These are phyloP conservation scores for Melinopterus prodromus DNA, from an alignment of 2,888 invertebrate species.

Conservation along the genomic window DNA sequence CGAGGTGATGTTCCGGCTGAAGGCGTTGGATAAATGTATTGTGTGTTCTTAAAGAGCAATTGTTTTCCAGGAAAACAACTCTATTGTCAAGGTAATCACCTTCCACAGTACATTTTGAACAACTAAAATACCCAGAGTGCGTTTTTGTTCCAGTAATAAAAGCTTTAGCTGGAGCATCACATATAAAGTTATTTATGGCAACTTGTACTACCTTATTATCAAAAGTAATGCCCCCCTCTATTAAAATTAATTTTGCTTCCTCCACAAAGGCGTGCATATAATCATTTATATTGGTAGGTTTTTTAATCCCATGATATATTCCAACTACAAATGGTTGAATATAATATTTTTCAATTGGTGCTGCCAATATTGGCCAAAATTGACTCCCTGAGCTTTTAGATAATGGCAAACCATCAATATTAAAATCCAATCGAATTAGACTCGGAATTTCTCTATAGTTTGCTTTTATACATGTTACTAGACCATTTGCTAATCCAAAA, in stretches of 20 bases:
- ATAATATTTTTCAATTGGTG: constrained; percentile 8
- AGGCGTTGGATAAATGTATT: constrained; percentile 39
- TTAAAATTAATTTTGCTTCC: constrained; percentile 12
- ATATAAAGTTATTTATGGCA: constrained; percentile 41
- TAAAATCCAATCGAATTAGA: constrained; percentile 12
- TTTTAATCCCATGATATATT: constrained; percentile 29
- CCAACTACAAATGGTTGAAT: constrained; percentile 31
- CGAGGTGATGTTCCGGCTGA: constrained; percentile 45
- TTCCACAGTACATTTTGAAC: constrained; percentile 45
- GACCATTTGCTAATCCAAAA: constrained; percentile 26
- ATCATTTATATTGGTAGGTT: constrained; percentile 28
- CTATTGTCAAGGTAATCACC: constrained; percentile 43
- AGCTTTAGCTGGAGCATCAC: constrained; percentile 48
- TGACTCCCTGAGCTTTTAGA: constrained; percentile 33
- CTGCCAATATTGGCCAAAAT: constrained; percentile 35
- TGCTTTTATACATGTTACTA: constrained; percentile 15
- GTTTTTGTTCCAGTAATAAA: constrained; percentile 44
- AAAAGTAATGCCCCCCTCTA: not conserved
- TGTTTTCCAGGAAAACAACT: constrained; percentile 41
- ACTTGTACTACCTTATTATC: constrained; percentile 27
- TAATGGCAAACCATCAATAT: constrained; percentile 35
- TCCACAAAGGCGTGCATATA: constrained; percentile 25
- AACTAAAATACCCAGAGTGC: constrained; percentile 46
- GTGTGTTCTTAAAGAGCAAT: constrained; percentile 42
- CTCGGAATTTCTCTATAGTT: not conserved